Conservation (phyloP, 1,140 invertebrate species). For the Conus ventricosus region DNA sequence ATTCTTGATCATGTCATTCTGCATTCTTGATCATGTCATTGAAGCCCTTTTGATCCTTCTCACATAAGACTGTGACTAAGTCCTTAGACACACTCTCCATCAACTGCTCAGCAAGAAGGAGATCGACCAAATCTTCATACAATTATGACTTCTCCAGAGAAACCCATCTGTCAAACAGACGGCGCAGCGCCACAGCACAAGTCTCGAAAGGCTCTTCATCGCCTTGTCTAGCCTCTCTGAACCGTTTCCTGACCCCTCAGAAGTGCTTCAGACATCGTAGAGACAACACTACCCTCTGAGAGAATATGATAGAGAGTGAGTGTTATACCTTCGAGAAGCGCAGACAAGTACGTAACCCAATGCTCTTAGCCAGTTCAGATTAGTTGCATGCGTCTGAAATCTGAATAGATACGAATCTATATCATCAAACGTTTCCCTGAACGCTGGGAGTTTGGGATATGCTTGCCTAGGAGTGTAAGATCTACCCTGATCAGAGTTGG, state of each 20-base stretch:
- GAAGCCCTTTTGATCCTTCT: no score
- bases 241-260: not conserved
- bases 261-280: not conserved
- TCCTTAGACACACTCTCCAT: no score
- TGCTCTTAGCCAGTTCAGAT: not conserved
- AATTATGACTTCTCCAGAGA: not conserved
- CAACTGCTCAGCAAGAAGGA: no score
- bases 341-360: not conserved
- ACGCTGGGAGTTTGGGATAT: no score
- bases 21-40: no score
- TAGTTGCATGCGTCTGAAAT: not conserved
- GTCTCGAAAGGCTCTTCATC: not conserved
- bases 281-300: not conserved
- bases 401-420: not conserved
- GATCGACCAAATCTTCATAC: no score
- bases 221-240: not conserved
- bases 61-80: no score
- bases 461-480: no score
- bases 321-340: not conserved
- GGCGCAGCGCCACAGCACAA: not conserved
- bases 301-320: not conserved
- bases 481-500: no score
- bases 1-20: no score
- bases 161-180: not conserved
- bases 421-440: not conserved